Evolutionary conservation across 2,113 vertebrate species (phyloP), one percentile per base, ranked within the genome.

Genomic region (Sakesphorus luctuosus): DNA sequence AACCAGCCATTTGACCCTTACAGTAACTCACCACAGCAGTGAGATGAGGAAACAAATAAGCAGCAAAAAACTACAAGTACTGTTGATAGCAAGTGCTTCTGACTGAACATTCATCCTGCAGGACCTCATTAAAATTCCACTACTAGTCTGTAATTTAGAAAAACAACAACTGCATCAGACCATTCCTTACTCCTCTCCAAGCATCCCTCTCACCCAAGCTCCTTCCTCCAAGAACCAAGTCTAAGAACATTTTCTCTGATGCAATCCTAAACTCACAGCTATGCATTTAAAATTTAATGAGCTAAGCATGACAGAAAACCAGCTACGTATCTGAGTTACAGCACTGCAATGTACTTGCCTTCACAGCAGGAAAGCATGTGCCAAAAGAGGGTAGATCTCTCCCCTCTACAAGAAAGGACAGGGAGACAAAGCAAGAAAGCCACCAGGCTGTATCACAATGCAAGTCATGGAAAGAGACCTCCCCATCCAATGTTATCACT

Each of bases 281-380:
- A 88, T 50, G 46, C 50, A 84, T 55, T 90, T 86, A 77, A 80
- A 87, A 93, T 84, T 79, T 85, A 73, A 80, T 61, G 74, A 93
- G 28, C 36, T 79, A 79, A 85, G 68, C 33, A 47, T 18, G 56
- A 90, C 83, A 55, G 79, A 49, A 35, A 47, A 69, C 1, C 56
- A 89, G 69, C 77, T 55, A 40, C 14, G 1, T 26, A 46, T 47
- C 40, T 36, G 21, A 67, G 44, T 53, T 55, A 47, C 18, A 68
- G 44, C 0, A 0, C 36, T 61, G 53, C 69, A 73, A n/a, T 10
- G 14, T 38, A 63, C 61, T 47, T 47, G 77, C 40, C 43, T 82
- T 76, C 31, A 65, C 28, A 87, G 72, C 9, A 72, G 52, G 36
- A 40, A 20, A 87, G 23, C 13, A 15, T 10, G 21, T 38, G 38